Conservation (phyloP, 1,140 invertebrate species). For the Pomacea maculata region DNA sequence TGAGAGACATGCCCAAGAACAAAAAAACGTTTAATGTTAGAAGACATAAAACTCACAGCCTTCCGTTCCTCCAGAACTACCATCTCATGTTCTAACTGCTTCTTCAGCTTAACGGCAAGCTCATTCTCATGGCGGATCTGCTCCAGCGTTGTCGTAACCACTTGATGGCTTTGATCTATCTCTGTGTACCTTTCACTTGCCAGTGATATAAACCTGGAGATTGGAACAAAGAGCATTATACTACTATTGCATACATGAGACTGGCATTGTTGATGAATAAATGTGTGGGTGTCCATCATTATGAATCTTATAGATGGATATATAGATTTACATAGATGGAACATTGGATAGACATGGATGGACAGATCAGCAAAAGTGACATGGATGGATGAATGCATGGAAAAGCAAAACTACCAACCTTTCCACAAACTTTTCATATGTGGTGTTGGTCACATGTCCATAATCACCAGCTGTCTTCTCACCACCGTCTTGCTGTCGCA, state of each 20-base stretch:
- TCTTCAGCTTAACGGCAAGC: conserved; percentile 56
- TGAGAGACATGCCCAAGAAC: background rate
- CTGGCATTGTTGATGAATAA: no score
- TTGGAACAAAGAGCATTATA: no score
- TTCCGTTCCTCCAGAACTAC: conserved; percentile 63
- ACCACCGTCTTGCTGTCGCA: conserved; percentile 62
- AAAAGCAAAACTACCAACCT: conserved; percentile 42
- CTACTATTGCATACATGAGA: no score
- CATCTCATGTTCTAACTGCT: conserved; percentile 64
- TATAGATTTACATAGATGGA: no score
- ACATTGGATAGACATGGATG: no score
- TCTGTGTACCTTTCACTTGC: conserved; percentile 49
- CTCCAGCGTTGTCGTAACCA: conserved; percentile 52
- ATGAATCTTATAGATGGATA: no score
- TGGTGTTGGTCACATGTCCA: conserved; percentile 61
- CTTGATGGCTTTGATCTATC: conserved; percentile 49
- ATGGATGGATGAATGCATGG: background rate
- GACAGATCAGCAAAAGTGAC: background rate
- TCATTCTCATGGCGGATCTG: conserved; percentile 60
- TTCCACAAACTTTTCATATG: conserved; percentile 64
- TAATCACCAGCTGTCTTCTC: conserved; percentile 59
- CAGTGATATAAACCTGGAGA: conserved; percentile 61
- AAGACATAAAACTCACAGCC: conserved; percentile 44
- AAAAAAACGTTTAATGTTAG: background rate
- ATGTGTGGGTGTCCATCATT: no score